A percentile compares a stretch with the other conserved stretches of the same genome.
Evolutionary conservation across 1,140 invertebrate genomes (phyloP).

Genomic region (Andricus grossulariae): DNA sequence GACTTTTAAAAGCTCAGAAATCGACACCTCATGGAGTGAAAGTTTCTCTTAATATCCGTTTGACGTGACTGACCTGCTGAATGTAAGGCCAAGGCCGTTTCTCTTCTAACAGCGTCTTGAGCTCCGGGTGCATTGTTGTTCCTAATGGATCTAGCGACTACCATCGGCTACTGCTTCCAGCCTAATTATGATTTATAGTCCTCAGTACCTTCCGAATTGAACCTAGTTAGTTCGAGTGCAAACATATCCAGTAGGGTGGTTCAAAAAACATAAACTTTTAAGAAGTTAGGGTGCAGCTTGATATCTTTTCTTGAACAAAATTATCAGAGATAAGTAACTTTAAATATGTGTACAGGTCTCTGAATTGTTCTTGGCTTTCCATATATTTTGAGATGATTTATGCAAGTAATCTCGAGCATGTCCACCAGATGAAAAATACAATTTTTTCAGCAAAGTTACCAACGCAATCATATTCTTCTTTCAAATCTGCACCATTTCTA

Average conservation of each 20-base stretch:
- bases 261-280: slow-evolving; percentile 37
- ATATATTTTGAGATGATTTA: too few species aligned
- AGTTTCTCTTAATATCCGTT: not conserved
- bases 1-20: not conserved
- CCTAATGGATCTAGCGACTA: slow-evolving; percentile 66
- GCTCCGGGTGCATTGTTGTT: slow-evolving; percentile 67
- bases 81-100: slow-evolving; percentile 47
- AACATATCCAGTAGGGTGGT: slow-evolving; percentile 26
- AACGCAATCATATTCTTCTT: too few species aligned
- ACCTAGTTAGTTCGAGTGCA: not conserved
- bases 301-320: slow-evolving; percentile 27
- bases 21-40: not conserved
- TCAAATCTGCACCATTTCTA: too few species aligned
- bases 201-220: slow-evolving; percentile 46
- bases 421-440: too few species aligned
- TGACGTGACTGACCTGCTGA: slow-evolving; percentile 38
- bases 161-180: slow-evolving; percentile 63
- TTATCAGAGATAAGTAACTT: too few species aligned
- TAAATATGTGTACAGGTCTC: too few species aligned
- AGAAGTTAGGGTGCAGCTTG: too few species aligned
- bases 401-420: too few species aligned
- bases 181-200: slow-evolving; percentile 72
- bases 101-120: slow-evolving; percentile 64
- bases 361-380: too few species aligned
- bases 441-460: too few species aligned